Evolutionary conservation across 2,797 vertebrate genomes (phyloP).

Genomic region (Scolopax rusticola): DNA sequence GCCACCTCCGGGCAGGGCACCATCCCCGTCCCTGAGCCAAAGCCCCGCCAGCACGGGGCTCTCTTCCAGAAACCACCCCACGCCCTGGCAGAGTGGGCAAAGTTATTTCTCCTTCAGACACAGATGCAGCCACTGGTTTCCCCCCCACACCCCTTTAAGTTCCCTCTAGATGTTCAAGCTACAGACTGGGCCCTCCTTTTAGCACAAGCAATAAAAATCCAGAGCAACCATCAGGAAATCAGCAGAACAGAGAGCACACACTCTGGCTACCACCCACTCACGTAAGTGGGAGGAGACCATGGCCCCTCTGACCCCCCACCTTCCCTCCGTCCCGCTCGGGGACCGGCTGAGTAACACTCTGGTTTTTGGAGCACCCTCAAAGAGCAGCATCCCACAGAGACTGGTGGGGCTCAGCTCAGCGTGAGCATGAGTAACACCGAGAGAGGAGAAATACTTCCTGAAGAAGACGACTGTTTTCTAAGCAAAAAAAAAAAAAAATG

Average conservation of each 20-base stretch:
- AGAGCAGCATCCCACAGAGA: background rate
- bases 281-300: accelerated
- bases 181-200: background rate
- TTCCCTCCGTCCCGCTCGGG: background rate
- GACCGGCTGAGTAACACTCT: background rate
- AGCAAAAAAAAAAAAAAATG: background rate
- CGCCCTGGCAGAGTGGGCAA: background rate
- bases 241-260: background rate
- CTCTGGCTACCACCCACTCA: background rate
- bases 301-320: no score
- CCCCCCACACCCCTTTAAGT: background rate
- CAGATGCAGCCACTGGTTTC: background rate
- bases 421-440: accelerated
- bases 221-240: background rate
- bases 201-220: background rate
- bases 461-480: background rate
- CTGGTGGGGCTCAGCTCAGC: background rate
- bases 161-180: background rate
- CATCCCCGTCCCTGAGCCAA: background rate
- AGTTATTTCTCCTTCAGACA: background rate
- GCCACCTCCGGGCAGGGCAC: background rate
- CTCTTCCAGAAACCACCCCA: background rate
- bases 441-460: background rate
- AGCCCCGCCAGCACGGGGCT: background rate
- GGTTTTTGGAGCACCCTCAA: background rate